Base-by-base conservation (phyloP, 2,797 vertebrate species). In the Eutrigla gurnardus region DNA sequence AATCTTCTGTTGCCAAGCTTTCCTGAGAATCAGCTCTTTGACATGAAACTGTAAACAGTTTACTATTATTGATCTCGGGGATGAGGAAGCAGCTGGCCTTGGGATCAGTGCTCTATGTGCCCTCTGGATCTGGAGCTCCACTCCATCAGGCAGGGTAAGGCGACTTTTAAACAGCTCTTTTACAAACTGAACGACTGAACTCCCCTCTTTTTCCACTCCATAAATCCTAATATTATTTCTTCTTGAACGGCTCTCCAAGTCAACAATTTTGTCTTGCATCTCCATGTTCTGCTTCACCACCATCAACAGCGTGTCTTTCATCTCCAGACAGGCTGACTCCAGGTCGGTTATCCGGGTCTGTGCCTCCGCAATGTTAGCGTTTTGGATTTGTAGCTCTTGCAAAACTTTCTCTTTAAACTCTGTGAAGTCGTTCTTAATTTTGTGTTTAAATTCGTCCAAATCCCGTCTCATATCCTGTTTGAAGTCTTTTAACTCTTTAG, bases 171-270 rank as follows among this genome's bases (percentile, higher is more conserved):
- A 14, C 40, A 77, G 14, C n/a, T 76, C 59, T 1, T 14, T 39
- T 1, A 84, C 43, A 70, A 79, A 81, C 6, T 66, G 37, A 2
- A 0, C n/a, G 7, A 74, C 52, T 10, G 49, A 73, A 7, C 12
- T 46, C 1, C 62, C 42, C 5, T 47, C 63, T 46, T 54, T 76
- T 25, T 32, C 75, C 2, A 80, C 60, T n/a, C 65, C 25, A 1
- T 65, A 80, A 8, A 70, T 75, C 1, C 12, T 2, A 4, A 77
- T 14, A 11, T 76, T 76, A 36, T 70, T 77, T 43, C 58, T 66
- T 3, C 69, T 37, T 0, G 37, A 47, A 4, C 36, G n/a, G 7
- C 58, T 79, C 17, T 77, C 70, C 18, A 70, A 40, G 25, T 77
- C 47, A 13, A 39, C 36, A 6, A 18, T 1, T 6, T 39, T 58